Conservation (phyloP, 2,113 vertebrate species). For the Gymnorhina tibicen region DNA sequence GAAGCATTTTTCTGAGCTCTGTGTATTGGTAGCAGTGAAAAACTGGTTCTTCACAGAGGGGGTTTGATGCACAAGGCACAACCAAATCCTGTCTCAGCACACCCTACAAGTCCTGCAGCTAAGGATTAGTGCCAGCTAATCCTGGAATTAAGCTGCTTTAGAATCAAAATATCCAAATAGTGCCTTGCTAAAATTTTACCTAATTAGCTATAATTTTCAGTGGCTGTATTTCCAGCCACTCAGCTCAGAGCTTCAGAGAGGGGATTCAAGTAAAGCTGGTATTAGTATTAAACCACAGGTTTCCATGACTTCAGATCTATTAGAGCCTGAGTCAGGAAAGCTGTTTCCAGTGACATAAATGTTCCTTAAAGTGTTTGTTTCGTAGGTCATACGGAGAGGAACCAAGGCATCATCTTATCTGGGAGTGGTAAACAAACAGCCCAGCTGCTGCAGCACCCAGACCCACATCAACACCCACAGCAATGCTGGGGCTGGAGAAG, state of each 20-base stretch:
- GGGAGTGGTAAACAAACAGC: background rate
- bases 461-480: background rate
- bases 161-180: background rate
- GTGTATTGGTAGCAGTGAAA: fast-evolving
- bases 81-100: background rate
- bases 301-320: background rate
- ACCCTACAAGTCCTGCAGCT: fast-evolving
- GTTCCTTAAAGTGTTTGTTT: background rate
- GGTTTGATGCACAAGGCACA: background rate
- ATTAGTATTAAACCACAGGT: background rate
- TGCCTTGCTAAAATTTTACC: background rate
- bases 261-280: background rate
- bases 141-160: background rate
- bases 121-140: background rate
- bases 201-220: background rate
- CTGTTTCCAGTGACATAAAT: background rate
- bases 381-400: background rate
- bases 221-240: background rate
- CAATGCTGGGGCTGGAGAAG: background rate
- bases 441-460: background rate
- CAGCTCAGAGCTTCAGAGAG: background rate
- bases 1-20: background rate
- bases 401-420: fast-evolving
- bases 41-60: background rate
- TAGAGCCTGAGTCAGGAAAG: background rate